Base-by-base conservation (phyloP, 2,797 vertebrate genomes). In the Dicrostonyx torquatus region DNA sequence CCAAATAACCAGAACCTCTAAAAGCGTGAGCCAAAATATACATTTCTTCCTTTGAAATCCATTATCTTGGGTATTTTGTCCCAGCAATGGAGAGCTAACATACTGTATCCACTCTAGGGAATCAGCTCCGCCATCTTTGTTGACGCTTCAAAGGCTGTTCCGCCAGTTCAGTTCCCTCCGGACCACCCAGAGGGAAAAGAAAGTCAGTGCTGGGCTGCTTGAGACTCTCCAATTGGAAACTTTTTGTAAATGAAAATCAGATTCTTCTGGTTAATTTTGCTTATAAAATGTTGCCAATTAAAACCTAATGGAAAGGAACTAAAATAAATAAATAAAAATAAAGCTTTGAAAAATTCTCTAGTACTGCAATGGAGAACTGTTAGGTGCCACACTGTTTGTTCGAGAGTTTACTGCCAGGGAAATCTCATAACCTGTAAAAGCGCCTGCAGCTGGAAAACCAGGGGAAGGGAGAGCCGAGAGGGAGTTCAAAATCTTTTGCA, bases 281-380 rank as follows among this genome's bases (percentile, higher is more conserved):
- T 97, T 98, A 97, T 98, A 98, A 98, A 98, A 98, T 90, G 95
- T 98, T 97, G 68, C 97, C 95, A 98, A 98, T 98, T 97, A 97
- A 98, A 93, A 95, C 75, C 58, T 98, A 98, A 97, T 97, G 97
- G 97, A 97, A 97, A 97, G 97, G 70, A 90, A 96, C 93, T 85
- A 43, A 94, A 76, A 94, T 31, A 48, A 94, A 58, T 68, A n/a
- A 97, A 77, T 92, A 90, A 91, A 87, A 96, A 95, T 94, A 98
- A 98, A 87, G 93, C 86, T 95, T 97, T 96, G 95, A 98, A 98
- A 98, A 97, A 55, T 96, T 97, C 96, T 95, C 87, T 89, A 90
- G 89, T 94, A 95, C 92, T 83, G 96, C 95, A 96, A 94, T 50
- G 91, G 96, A 98, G 97, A 98, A 92, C 89, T 90, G 60, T 97